Evolutionary conservation across 2,888 invertebrate genomes (phyloP).

Genomic region (Pterobdella sp.): DNA sequence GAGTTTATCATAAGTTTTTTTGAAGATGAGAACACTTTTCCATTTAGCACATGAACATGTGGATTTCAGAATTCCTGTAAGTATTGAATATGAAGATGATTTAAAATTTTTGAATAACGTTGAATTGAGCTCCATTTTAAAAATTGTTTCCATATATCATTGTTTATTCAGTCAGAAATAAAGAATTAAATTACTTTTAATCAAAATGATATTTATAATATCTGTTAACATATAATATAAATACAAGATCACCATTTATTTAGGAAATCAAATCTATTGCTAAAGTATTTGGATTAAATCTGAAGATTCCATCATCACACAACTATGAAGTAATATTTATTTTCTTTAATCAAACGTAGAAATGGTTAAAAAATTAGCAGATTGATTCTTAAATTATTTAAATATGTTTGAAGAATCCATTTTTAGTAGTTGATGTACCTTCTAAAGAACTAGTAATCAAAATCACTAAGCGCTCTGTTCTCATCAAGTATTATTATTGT

Average conservation of each 20-base stretch:
- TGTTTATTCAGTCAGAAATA: not conserved
- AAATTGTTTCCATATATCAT: not conserved
- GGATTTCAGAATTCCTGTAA: constrained; percentile 24
- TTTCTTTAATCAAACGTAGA: too few species aligned
- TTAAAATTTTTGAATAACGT: too few species aligned
- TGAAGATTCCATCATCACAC: constrained; percentile 29
- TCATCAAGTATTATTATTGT: constrained; percentile 58
- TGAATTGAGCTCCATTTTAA: not conserved
- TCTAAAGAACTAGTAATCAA: constrained; percentile 64
- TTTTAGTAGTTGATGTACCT: constrained; percentile 71
- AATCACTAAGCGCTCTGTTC: constrained; percentile 72
- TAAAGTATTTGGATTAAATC: constrained; percentile 56
- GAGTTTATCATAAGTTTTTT: not conserved
- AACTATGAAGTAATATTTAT: constrained; percentile 20
- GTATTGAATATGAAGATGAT: not conserved
- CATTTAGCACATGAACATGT: constrained; percentile 28
- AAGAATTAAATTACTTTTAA: not conserved
- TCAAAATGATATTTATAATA: not conserved
- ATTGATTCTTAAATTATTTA: constrained; percentile 9
- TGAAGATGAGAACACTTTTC: constrained; percentile 18
- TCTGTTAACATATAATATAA: not conserved
- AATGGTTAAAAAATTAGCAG: too few species aligned
- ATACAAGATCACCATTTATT: constrained; percentile 42
- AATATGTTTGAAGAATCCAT: constrained; percentile 56
- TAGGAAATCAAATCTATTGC: constrained; percentile 75